phyloP scores from a whole-genome alignment of 2,113 vertebrate genomes.

The Esox niger region DNA sequence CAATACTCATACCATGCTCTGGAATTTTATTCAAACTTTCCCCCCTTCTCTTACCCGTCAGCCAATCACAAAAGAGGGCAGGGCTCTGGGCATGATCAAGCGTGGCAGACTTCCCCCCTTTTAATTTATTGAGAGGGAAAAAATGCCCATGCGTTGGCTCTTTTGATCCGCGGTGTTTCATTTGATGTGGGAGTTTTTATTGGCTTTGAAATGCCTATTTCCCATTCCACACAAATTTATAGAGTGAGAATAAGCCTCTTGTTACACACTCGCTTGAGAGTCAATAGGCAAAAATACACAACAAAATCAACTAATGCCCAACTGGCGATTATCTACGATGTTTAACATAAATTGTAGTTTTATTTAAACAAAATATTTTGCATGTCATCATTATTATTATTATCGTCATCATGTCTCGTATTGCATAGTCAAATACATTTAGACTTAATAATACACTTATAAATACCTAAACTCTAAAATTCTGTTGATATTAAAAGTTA shows the following conservation, averaged over 20 bases:
- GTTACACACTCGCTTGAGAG: conserved; percentile 48
- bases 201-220: conserved; percentile 70
- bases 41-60: conserved; percentile 57
- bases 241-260: conserved; percentile 69
- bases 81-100: conserved; percentile 65
- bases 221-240: conserved; percentile 67
- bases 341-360: not conserved
- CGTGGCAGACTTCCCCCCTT: conserved; percentile 56
- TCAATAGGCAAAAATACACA: conserved; percentile 32
- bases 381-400: not conserved
- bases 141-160: conserved; percentile 65
- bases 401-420: not conserved
- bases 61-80: conserved; percentile 70
- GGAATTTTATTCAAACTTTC: conserved; percentile 78
- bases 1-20: conserved; percentile 64
- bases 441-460: not conserved
- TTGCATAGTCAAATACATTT: not conserved
- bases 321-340: not conserved
- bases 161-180: conserved; percentile 73
- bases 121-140: conserved; percentile 63
- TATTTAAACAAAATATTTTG: not conserved
- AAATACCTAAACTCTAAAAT: no score
- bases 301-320: conserved; percentile 17
- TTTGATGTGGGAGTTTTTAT: conserved; percentile 75
- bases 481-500: no score